Conservation (phyloP, 1,140 invertebrate species). For the Bombus pascuorum region DNA sequence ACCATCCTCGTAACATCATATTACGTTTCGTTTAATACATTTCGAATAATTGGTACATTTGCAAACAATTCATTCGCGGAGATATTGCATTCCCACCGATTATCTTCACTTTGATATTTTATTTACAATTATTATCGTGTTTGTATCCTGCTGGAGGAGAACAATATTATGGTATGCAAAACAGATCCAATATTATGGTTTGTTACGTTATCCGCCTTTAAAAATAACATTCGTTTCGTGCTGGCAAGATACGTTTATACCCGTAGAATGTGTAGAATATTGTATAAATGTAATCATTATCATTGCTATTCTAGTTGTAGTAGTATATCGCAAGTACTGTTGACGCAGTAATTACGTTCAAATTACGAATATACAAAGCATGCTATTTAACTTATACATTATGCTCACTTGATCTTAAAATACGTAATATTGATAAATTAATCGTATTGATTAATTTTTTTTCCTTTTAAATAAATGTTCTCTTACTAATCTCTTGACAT, state of each 20-base stretch:
- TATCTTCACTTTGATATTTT: background rate
- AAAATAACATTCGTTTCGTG: background rate
- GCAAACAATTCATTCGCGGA: background rate
- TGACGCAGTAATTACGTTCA: too few relatives aligned
- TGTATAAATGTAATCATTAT: too few relatives aligned
- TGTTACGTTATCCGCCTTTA: background rate
- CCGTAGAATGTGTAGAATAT: too few relatives aligned
- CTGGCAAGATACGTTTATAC: background rate
- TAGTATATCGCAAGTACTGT: too few relatives aligned
- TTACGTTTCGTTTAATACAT: background rate
- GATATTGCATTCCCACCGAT: background rate
- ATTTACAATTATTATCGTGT: background rate
- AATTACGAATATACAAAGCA: too few relatives aligned
- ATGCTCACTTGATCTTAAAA: too few relatives aligned
- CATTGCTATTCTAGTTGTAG: too few relatives aligned
- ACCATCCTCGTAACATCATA: background rate
- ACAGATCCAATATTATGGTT: background rate
- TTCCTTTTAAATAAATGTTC: too few relatives aligned
- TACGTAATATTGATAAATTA: too few relatives aligned
- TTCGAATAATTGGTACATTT: background rate
- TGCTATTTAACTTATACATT: too few relatives aligned
- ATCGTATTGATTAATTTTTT: too few relatives aligned
- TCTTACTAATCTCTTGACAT: too few relatives aligned
- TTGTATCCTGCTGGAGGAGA: background rate
- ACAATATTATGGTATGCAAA: background rate